Percentiles rank a stretch among this genome's conserved stretches.
These are phyloP conservation scores for Nematostella vectensis DNA, from an alignment of 92 coral and sea anemone species.

Conservation along the genomic window DNA sequence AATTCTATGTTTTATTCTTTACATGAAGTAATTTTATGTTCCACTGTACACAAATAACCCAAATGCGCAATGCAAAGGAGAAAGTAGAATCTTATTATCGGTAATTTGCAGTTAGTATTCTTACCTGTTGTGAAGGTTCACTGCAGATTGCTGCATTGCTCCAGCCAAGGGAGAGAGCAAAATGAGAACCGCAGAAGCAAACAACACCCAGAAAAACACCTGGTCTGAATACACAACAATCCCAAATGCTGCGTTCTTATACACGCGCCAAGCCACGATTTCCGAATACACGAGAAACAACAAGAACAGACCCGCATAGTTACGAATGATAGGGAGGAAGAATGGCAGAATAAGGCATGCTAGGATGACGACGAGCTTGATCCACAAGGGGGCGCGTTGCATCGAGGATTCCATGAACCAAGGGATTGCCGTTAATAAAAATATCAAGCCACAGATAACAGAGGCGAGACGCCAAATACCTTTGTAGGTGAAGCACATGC, in stretches of 20 bases:
- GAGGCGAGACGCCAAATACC: conserved; percentile 4
- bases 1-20: too few species aligned
- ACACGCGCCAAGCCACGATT: conserved; percentile 20
- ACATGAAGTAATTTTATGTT: too few species aligned
- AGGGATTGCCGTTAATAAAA: conserved; percentile 6
- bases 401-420: conserved; percentile 12
- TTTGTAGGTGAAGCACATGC: not conserved
- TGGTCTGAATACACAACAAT: conserved; percentile 11
- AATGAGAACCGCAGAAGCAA: conserved; percentile 2
- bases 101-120: too few species aligned
- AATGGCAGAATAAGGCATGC: conserved; percentile 12
- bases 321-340: conserved; percentile 17
- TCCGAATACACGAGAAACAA: conserved; percentile 6
- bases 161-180: conserved; percentile 10
- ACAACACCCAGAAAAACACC: conserved; percentile 8
- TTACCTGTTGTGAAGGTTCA: conserved; percentile 26
- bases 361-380: conserved; percentile 3
- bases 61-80: too few species aligned
- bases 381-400: conserved; percentile 8
- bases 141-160: conserved; percentile 5
- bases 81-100: too few species aligned
- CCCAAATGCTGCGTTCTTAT: conserved; percentile 13
- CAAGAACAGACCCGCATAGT: conserved; percentile 15
- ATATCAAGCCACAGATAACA: not conserved
- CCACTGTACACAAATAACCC: too few species aligned